Conservation (phyloP, 2,888 invertebrate genomes). For the Morpho helenor region DNA sequence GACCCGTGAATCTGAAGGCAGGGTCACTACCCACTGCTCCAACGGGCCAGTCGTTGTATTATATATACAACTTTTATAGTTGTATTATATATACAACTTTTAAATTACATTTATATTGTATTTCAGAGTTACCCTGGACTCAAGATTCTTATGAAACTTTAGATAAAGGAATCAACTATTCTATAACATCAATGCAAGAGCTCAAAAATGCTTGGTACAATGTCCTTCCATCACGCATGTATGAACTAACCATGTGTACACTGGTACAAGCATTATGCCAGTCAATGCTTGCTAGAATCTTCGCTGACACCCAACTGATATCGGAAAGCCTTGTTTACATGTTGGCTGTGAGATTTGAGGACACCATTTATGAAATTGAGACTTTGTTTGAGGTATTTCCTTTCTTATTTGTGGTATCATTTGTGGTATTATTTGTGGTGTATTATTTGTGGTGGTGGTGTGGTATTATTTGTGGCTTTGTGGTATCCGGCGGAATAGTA, state of each 20-base stretch:
- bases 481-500: too few relatives aligned
- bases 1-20: too few relatives aligned
- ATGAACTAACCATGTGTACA: conserved; percentile 55
- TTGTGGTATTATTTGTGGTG: too few relatives aligned
- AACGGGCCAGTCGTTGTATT: too few relatives aligned
- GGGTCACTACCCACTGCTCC: too few relatives aligned
- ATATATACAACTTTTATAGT: too few relatives aligned
- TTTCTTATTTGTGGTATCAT: neutral
- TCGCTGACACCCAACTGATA: conserved; percentile 48
- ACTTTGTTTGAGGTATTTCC: conserved; percentile 55
- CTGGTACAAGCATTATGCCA: conserved; percentile 53
- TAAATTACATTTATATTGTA: neutral
- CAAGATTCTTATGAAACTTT: conserved; percentile 53
- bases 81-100: too few relatives aligned
- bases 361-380: conserved; percentile 40
- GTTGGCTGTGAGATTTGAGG: conserved; percentile 51
- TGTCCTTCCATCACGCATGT: conserved; percentile 57
- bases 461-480: too few relatives aligned
- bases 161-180: conserved; percentile 54
- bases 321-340: conserved; percentile 57
- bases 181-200: conserved; percentile 48
- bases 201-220: conserved; percentile 51
- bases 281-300: conserved; percentile 48
- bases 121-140: conserved; percentile 51
- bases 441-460: too few relatives aligned